A percentile compares a stretch with the other conserved stretches of the same genome.
Evolutionary conservation across 2,797 vertebrate species (phyloP).

Genomic region (Epinephelus malabaricus): DNA sequence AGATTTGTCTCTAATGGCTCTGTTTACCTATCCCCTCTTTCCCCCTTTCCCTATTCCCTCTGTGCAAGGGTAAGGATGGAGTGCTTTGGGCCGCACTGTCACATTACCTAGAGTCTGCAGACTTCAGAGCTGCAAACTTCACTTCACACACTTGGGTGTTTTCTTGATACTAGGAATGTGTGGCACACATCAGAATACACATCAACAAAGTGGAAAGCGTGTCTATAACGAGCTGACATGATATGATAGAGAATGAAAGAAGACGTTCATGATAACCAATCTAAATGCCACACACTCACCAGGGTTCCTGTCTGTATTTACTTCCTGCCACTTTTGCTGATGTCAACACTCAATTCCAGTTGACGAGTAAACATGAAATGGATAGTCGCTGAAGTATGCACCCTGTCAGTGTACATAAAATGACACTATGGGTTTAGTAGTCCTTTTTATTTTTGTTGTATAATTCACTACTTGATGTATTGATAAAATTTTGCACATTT

Average conservation of each 20-base stretch:
- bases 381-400: not conserved
- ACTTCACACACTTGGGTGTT: constrained; percentile 23
- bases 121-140: constrained; percentile 56
- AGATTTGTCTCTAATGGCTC: constrained; percentile 91
- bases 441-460: not conserved
- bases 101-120: constrained; percentile 68
- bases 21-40: constrained; percentile 86
- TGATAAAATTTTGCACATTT: constrained; percentile 23
- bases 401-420: constrained; percentile 16
- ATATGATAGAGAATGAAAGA: constrained; percentile 21
- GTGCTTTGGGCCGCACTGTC: constrained; percentile 71
- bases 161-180: constrained; percentile 18
- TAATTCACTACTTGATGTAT: not conserved
- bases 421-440: not conserved
- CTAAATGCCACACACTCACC: constrained; percentile 31
- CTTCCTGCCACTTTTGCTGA: constrained; percentile 23
- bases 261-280: constrained; percentile 20
- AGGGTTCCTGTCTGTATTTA: constrained; percentile 22
- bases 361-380: constrained; percentile 27
- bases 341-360: constrained; percentile 20
- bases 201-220: constrained; percentile 16
- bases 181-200: constrained; percentile 15
- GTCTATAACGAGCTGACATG: constrained; percentile 12
- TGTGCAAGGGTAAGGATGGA: constrained; percentile 73
- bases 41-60: constrained; percentile 69